phyloP scores from a whole-genome alignment of 1,140 invertebrate genomes.

The Druon quercuslanigerum region DNA sequence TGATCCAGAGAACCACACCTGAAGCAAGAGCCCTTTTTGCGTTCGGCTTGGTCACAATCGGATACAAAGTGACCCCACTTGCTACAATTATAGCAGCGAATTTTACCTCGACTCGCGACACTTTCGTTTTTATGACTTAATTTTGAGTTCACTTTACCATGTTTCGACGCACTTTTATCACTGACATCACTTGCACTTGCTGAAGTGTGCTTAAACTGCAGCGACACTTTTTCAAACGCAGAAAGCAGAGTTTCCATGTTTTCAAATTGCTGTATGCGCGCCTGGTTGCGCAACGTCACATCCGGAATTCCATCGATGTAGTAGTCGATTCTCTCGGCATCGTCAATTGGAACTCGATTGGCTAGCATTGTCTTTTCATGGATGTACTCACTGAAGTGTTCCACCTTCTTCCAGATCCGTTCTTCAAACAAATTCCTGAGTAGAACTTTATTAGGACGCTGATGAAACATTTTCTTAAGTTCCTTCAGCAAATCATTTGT shows the following conservation, averaged over 20 bases:
- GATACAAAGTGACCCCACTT: not conserved
- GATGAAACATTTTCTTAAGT: no score
- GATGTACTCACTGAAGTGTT: constrained; percentile 40
- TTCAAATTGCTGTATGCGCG: no score
- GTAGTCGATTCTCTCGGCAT: constrained; percentile 35
- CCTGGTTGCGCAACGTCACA: constrained; percentile 2
- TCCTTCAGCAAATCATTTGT: no score
- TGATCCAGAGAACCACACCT: not conserved
- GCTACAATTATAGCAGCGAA: not conserved
- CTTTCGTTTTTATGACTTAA: not conserved
- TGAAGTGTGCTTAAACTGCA: no score
- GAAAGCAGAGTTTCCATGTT: no score
- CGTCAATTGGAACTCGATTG: constrained; percentile 31
- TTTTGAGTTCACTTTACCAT: constrained; percentile 45
- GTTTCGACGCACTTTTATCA: no score
- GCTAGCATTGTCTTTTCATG: constrained; percentile 40
- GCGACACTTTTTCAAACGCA: no score
- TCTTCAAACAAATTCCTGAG: constrained; percentile 33
- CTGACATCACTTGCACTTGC: no score
- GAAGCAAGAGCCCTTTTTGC: not conserved
- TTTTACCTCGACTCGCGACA: not conserved
- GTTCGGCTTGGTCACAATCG: not conserved
- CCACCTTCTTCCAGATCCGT: constrained; percentile 24
- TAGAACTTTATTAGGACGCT: constrained; percentile 15
- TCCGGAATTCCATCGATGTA: constrained; percentile 42